These are phyloP conservation scores for Xanthia togata DNA, from an alignment of 2,888 invertebrate species.

Conservation along the genomic window DNA sequence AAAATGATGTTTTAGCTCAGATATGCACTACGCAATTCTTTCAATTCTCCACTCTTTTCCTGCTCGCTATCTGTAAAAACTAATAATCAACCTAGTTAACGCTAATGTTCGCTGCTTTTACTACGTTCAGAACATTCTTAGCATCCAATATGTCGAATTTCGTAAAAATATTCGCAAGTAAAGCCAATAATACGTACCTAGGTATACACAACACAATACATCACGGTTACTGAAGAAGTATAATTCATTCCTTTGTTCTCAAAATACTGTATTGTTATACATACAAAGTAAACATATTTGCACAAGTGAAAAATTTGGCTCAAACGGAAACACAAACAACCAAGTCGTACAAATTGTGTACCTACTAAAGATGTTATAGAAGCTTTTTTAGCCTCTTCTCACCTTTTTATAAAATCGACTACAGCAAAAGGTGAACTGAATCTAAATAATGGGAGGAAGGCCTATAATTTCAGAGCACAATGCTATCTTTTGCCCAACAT, in stretches of 20 bases:
- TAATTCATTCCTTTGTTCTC: conserved; percentile 37
- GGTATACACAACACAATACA: neutral
- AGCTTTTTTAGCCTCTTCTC: conserved; percentile 5
- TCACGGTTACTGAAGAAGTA: conserved; percentile 1
- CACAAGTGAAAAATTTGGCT: conserved; percentile 50
- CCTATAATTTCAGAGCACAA: conserved; percentile 17
- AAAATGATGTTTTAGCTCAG: neutral
- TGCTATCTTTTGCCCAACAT: neutral
- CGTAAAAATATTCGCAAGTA: conserved; percentile 10
- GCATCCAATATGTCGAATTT: neutral
- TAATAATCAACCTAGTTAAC: neutral
- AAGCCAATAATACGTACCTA: neutral
- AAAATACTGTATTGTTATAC: conserved; percentile 14
- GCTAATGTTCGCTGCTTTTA: neutral
- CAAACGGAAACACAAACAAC: conserved; percentile 27
- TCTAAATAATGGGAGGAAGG: conserved; percentile 28
- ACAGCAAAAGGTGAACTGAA: conserved; percentile 27
- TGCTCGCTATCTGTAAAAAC: neutral
- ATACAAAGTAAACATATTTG: conserved; percentile 39
- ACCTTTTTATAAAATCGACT: conserved; percentile 11
- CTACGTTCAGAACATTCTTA: neutral
- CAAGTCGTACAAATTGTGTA: conserved; percentile 10
- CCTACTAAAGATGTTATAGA: neutral
- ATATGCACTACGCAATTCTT: neutral
- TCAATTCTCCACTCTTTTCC: neutral